Evolutionary conservation across 2,797 vertebrate genomes (phyloP).

Genomic region (Lycodopsis pacificus): DNA sequence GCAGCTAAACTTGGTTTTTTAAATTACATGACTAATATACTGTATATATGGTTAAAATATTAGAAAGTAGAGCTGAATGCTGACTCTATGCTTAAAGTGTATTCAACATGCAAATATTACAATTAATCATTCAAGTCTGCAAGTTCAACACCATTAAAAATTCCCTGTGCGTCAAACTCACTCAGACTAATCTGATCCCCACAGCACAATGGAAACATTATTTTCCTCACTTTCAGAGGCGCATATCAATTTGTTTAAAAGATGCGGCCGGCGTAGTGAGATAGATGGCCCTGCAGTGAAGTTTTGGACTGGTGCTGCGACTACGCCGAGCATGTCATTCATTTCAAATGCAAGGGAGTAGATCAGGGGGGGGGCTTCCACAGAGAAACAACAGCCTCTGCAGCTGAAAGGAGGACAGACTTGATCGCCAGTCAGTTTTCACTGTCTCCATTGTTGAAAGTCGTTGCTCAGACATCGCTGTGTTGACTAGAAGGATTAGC

Average conservation of each 20-base stretch:
- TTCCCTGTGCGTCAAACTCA: neutral
- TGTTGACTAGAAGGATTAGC: neutral
- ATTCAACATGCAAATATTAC: neutral
- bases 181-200: neutral
- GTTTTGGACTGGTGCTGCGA: neutral
- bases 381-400: neutral
- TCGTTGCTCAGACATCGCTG: neutral
- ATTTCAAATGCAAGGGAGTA: neutral
- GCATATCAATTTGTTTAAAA: neutral
- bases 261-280: neutral
- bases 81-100: neutral
- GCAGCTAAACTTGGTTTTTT: slow-evolving; percentile 31
- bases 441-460: neutral
- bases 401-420: neutral
- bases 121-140: neutral
- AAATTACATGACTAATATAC: slow-evolving; percentile 45
- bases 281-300: neutral
- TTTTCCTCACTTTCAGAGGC: neutral
- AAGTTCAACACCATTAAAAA: neutral
- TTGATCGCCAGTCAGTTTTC: neutral
- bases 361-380: neutral
- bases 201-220: neutral
- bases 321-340: neutral
- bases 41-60: slow-evolving; percentile 7
- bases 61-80: neutral